Evolutionary conservation across 1,140 invertebrate species (phyloP).

Genomic region (Bombus polaris): DNA sequence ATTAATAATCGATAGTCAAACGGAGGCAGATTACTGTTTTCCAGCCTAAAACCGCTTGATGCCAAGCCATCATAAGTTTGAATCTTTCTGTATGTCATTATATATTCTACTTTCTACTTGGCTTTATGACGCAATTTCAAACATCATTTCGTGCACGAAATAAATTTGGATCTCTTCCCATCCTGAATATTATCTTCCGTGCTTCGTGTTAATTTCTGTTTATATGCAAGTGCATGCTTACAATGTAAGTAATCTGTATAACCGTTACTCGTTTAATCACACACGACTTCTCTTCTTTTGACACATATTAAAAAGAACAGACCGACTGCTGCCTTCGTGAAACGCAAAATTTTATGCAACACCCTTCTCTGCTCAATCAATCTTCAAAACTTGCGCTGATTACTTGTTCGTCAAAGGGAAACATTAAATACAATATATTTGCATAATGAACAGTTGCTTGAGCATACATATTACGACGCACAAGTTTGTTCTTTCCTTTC

Average conservation of each 20-base stretch:
- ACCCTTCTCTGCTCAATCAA: background rate
- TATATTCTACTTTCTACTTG: background rate
- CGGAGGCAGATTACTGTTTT: background rate
- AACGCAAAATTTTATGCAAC: conserved; percentile 8
- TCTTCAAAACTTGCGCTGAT: conserved; percentile 32
- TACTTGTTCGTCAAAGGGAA: conserved; percentile 8
- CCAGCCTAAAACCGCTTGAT: background rate
- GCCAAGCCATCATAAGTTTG: background rate
- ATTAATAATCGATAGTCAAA: background rate
- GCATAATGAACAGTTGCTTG: conserved; percentile 28
- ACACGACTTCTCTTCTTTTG: background rate
- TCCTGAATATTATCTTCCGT: background rate
- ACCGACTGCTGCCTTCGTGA: too few species aligned
- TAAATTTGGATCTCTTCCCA: background rate
- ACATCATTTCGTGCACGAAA: conserved; percentile 5
- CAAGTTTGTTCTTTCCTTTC: background rate
- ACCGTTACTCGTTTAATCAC: conserved; percentile 40
- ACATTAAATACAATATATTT: conserved; percentile 35
- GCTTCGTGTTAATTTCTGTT: conserved; percentile 17
- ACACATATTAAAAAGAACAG: conserved; percentile 4
- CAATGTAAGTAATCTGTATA: conserved; percentile 24
- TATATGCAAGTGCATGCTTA: background rate
- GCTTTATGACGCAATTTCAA: conserved; percentile 8
- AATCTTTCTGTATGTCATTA: background rate
- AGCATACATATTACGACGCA: too few species aligned